Conservation (phyloP, 2,888 invertebrate genomes). For the Prosopocoilus inquinatus region DNA sequence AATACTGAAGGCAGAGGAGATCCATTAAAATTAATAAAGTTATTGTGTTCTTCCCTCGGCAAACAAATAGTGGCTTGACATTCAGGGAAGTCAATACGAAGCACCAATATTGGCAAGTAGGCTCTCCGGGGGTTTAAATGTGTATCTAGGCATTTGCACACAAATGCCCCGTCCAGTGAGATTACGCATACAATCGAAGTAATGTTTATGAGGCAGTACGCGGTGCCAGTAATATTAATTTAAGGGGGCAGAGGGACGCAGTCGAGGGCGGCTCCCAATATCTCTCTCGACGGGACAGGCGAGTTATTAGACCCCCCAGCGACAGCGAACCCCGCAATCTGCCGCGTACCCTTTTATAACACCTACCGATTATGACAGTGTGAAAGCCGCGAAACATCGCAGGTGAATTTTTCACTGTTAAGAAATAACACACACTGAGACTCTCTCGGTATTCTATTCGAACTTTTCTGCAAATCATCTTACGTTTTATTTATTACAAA, state of each 20-base stretch:
- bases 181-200: conserved; percentile 15
- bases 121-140: conserved; percentile 16
- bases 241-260: conserved; percentile 26
- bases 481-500: conserved; percentile 19
- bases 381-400: conserved; percentile 22
- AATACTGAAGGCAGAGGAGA: too few relatives aligned
- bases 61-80: neutral
- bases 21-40: conserved; percentile 4
- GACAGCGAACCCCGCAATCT: conserved; percentile 26
- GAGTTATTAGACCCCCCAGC: conserved; percentile 36
- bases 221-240: conserved; percentile 30
- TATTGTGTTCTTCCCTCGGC: neutral
- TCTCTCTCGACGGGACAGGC: conserved; percentile 34
- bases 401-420: conserved; percentile 26
- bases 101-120: conserved; percentile 15
- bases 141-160: conserved; percentile 15
- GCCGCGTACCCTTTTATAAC: conserved; percentile 25
- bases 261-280: conserved; percentile 33
- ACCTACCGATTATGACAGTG: conserved; percentile 26
- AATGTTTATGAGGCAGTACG: conserved; percentile 15
- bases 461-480: conserved; percentile 23
- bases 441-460: conserved; percentile 12
- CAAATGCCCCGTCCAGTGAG: conserved; percentile 12
- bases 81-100: conserved; percentile 8
- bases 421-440: conserved; percentile 23